Conservation (phyloP, 30 jellyfish, hydroid and myxozoan genomes). For the Aurelia coerulea region DNA sequence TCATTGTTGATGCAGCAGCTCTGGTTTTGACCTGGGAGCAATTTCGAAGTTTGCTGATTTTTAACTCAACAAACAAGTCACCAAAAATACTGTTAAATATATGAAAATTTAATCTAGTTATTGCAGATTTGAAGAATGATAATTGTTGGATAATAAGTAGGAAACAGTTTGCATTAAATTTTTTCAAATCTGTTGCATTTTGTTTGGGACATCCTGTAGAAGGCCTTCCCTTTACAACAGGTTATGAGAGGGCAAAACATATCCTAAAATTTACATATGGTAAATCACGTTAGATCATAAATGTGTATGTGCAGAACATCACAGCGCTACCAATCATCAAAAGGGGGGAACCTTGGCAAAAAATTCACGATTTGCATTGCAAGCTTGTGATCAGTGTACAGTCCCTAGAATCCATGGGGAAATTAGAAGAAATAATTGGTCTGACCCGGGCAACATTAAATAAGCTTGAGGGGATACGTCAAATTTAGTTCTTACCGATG, state of each 20-base stretch:
- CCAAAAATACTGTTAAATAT: too few species aligned
- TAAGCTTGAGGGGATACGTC: slow-evolving; percentile 66
- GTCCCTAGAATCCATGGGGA: slow-evolving; percentile 77
- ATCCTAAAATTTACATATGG: slow-evolving; percentile 64
- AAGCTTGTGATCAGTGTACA: slow-evolving; percentile 40
- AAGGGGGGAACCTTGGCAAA: neutral
- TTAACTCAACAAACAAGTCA: too few species aligned
- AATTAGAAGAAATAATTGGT: slow-evolving; percentile 48
- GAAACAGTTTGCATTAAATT: too few species aligned
- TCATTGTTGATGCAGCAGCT: too few species aligned
- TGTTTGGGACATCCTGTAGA: neutral
- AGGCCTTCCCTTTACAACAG: slow-evolving; percentile 67
- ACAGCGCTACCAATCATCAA: slow-evolving; percentile 59
- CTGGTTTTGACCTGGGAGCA: too few species aligned
- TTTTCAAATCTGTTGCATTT: too few species aligned
- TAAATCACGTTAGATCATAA: slow-evolving; percentile 59
- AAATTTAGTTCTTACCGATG: slow-evolving; percentile 60
- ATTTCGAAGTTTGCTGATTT: too few species aligned
- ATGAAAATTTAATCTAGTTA: too few species aligned
- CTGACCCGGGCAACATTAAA: slow-evolving; percentile 65
- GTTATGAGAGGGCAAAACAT: slow-evolving; percentile 78
- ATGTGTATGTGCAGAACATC: slow-evolving; percentile 69
- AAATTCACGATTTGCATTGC: slow-evolving; percentile 41
- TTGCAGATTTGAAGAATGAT: too few species aligned
- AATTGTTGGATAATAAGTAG: too few species aligned